Percentiles rank a stretch among this genome's conserved stretches.
Evolutionary conservation across 1,140 invertebrate species (phyloP).

Genomic region (Cheumatopsyche charites): DNA sequence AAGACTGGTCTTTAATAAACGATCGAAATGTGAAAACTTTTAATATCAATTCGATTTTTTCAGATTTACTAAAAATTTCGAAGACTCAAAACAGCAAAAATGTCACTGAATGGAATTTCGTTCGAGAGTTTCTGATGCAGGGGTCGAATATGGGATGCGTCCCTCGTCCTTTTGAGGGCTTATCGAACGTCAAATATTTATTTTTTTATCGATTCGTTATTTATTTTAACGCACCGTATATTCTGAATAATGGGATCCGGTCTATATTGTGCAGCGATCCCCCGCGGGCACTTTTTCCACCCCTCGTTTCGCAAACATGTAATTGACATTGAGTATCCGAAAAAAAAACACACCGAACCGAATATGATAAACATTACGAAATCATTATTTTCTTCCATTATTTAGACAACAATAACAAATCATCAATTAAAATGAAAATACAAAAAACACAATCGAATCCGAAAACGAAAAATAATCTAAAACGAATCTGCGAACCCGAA

Average conservation of each 20-base stretch:
- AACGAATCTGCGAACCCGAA: conserved; percentile 6
- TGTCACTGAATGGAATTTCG: too few species aligned
- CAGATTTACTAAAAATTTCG: too few species aligned
- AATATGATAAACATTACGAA: too few species aligned
- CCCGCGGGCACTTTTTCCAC: not conserved
- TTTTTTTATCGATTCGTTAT: conserved; percentile 33
- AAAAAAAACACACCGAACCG: conserved; percentile 4
- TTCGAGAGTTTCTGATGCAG: too few species aligned
- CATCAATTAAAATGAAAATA: too few species aligned
- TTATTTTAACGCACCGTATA: conserved; percentile 32
- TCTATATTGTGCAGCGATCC: not conserved
- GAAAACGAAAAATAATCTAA: conserved; percentile 30
- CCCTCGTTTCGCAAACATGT: conserved; percentile 2
- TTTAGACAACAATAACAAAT: too few species aligned
- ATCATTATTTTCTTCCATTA: too few species aligned
- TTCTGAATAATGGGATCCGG: conserved; percentile 11
- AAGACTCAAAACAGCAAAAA: too few species aligned
- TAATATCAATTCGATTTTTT: too few species aligned
- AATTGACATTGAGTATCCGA: not conserved
- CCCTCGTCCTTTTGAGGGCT: not conserved
- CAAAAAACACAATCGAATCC: conserved; percentile 10
- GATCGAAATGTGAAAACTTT: too few species aligned
- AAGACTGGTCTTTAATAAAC: too few species aligned
- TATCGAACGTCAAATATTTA: conserved; percentile 23
- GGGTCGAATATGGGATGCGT: not conserved